Percentiles rank a stretch among this genome's conserved stretches.
phyloP scores from a whole-genome alignment of 53 echinoderm and acorn worm genomes.

The Pentamera pediparva region DNA sequence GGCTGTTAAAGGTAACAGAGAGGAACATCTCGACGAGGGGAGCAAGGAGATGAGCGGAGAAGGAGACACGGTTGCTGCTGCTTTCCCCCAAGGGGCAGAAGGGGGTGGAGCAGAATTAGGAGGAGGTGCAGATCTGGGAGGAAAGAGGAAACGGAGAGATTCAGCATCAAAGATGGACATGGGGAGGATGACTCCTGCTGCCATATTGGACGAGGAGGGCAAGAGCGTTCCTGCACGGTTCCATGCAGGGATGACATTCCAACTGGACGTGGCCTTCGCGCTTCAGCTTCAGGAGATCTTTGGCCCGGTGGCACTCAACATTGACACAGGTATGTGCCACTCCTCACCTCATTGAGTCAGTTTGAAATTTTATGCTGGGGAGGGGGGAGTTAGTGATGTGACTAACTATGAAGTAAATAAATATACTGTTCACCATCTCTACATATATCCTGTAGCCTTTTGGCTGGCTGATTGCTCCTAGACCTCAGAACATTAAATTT shows the following conservation, averaged over 20 bases:
- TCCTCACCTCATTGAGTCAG: neutral
- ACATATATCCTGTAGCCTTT: no score
- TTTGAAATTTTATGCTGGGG: no score
- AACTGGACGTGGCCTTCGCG: slow-evolving; percentile 79
- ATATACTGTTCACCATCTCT: no score
- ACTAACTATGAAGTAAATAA: no score
- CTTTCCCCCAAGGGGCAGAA: neutral
- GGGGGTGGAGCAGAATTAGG: neutral
- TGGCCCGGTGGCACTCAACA: slow-evolving; percentile 68
- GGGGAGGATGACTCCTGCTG: neutral
- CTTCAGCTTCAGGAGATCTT: slow-evolving; percentile 94
- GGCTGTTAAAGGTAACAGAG: no score
- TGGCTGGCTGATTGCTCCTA: no score
- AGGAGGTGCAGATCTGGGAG: no score
- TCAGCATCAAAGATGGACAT: neutral
- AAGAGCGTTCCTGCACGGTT: slow-evolving; percentile 32
- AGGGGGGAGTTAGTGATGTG: no score
- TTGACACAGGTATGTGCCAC: slow-evolving; percentile 56
- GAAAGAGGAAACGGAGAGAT: no score
- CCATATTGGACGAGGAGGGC: slow-evolving; percentile 20
- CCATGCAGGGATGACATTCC: slow-evolving; percentile 61
- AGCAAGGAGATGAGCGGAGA: no score
- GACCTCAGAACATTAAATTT: no score
- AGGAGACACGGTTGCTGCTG: neutral
- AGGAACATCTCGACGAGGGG: no score